Conservation (phyloP, 64 coral and sea anemone species). For the Cladopsammia gracilis region DNA sequence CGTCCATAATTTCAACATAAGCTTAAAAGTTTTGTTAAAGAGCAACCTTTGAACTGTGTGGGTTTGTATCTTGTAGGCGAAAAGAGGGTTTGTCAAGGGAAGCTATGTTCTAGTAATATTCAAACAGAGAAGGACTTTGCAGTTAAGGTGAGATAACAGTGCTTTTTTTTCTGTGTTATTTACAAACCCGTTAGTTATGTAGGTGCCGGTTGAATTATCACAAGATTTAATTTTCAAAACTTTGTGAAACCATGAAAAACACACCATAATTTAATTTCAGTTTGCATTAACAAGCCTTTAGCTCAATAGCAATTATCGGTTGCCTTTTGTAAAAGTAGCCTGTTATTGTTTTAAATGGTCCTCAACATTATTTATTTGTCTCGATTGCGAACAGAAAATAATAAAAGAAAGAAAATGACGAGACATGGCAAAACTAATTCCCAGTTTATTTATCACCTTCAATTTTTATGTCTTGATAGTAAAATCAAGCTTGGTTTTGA, state of each 20-base stretch:
- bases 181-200: background rate
- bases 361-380: background rate
- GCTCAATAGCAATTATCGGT: background rate
- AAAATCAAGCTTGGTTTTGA: background rate
- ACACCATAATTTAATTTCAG: background rate
- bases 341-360: no score
- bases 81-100: conserved; percentile 24
- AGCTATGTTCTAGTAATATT: conserved; percentile 15
- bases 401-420: background rate
- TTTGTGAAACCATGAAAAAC: background rate
- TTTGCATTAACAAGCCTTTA: background rate
- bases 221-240: background rate
- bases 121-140: conserved; percentile 9
- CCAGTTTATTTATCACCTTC: background rate
- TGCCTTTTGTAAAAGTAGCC: background rate
- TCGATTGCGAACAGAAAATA: background rate
- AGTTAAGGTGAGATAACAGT: conserved; percentile 12
- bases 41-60: conserved; percentile 4
- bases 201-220: background rate
- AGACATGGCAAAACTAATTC: background rate
- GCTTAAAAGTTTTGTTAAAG: background rate
- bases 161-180: background rate
- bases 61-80: background rate
- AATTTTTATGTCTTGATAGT: background rate
- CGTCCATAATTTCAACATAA: conserved; percentile 7